These are phyloP conservation scores for Passer domesticus DNA, from an alignment of 2,113 vertebrate species.

Conservation along the genomic window DNA sequence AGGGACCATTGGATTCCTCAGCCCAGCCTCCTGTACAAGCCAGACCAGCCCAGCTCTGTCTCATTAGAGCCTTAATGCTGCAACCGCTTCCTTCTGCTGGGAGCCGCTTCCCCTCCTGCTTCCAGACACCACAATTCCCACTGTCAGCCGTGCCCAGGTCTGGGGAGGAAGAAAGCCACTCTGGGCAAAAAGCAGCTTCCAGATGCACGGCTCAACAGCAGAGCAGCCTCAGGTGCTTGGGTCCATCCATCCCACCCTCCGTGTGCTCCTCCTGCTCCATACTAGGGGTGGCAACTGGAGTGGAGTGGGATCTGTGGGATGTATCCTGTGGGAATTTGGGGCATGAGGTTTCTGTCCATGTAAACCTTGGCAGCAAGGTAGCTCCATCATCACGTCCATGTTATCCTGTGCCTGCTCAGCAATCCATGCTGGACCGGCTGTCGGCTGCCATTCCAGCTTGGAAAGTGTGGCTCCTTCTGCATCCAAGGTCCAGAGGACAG, in stretches of 20 bases:
- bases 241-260: neutral
- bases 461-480: accelerated
- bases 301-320: neutral
- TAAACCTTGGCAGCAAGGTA: neutral
- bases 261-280: accelerated
- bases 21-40: neutral
- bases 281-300: too few relatives aligned
- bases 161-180: neutral
- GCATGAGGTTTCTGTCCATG: neutral
- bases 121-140: neutral
- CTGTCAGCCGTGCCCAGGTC: neutral
- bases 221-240: neutral
- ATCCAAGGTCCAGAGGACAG: neutral
- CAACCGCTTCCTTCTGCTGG: neutral
- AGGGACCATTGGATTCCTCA: constrained; percentile 26
- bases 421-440: accelerated
- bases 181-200: neutral
- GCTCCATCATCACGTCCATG: accelerated
- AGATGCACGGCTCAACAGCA: neutral
- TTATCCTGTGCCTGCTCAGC: neutral
- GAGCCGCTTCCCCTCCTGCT: neutral
- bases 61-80: constrained; percentile 18
- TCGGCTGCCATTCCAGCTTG: neutral
- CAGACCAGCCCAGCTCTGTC: constrained; percentile 10
- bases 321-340: neutral